Percentiles rank a stretch among this genome's conserved stretches.
Conservation (phyloP, 2,797 vertebrate species). For the Schizothorax lantsangensis region DNA sequence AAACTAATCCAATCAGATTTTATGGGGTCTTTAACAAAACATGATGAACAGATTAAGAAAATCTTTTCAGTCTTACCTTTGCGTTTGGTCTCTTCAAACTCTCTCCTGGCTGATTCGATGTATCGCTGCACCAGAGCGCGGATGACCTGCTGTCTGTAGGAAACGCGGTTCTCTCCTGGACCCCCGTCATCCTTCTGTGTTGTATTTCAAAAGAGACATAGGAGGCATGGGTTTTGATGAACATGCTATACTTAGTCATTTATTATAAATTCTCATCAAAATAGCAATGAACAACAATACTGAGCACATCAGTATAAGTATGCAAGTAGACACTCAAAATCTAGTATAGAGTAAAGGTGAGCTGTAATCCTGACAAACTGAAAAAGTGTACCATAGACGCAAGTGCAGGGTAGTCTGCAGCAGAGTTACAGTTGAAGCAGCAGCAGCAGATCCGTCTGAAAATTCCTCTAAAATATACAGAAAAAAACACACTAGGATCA, state of each 20-base stretch:
- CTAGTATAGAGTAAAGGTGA: slow-evolving; percentile 2
- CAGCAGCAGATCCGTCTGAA: slow-evolving; percentile 82
- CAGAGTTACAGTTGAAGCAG: slow-evolving; percentile 69
- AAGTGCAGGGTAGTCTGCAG: slow-evolving; percentile 78
- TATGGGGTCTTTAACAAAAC: not conserved
- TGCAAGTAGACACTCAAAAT: not conserved
- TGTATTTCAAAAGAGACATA: slow-evolving; percentile 56
- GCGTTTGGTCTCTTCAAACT: slow-evolving; percentile 87
- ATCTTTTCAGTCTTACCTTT: slow-evolving; percentile 78
- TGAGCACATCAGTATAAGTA: not conserved
- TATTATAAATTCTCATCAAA: not conserved
- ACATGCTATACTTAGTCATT: not conserved
- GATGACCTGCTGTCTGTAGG: slow-evolving; percentile 86
- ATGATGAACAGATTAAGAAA: not conserved
- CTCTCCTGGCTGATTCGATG: slow-evolving; percentile 85
- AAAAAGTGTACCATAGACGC: slow-evolving; percentile 76
- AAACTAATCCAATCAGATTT: not conserved
- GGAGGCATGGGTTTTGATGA: not conserved
- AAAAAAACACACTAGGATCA: not conserved
- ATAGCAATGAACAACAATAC: not conserved
- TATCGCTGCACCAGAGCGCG: slow-evolving; percentile 87
- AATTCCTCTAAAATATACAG: slow-evolving; percentile 71
- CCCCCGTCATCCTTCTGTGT: slow-evolving; percentile 16
- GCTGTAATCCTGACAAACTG: not conserved
- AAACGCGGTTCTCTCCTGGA: slow-evolving; percentile 64